Conservation (phyloP, 2,797 vertebrate genomes). For the Pangasius sanitwongsei region DNA sequence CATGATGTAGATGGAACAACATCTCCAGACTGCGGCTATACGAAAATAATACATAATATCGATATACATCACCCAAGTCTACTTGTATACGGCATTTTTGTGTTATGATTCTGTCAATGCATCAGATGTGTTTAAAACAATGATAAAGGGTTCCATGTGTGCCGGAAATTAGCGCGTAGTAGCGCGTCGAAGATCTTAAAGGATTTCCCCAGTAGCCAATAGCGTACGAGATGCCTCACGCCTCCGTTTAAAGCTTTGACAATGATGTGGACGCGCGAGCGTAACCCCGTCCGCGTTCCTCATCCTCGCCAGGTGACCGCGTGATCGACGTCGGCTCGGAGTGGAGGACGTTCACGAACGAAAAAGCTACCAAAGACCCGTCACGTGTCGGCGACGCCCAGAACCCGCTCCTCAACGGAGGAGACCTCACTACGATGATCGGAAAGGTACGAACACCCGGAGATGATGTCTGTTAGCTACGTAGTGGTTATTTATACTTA, state of each 20-base stretch:
- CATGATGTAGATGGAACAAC: too few species aligned
- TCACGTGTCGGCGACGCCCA: constrained; percentile 98
- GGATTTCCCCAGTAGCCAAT: too few species aligned
- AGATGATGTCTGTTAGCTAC: neutral
- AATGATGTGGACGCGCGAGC: too few species aligned
- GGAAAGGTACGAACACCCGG: constrained; percentile 83
- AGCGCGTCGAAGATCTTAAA: neutral
- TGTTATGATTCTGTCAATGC: neutral
- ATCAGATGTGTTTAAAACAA: neutral
- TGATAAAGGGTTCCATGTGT: neutral
- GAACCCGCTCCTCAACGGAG: constrained; percentile 94
- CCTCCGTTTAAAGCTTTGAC: neutral
- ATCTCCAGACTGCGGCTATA: too few species aligned
- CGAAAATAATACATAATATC: too few species aligned
- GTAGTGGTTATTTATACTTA: neutral
- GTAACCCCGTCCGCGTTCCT: neutral
- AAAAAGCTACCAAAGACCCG: constrained; percentile 98
- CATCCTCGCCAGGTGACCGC: constrained; percentile 82
- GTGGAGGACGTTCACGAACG: constrained; percentile 99
- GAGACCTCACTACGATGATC: constrained; percentile 97
- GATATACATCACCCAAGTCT: too few species aligned
- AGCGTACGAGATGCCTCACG: neutral
- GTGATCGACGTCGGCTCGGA: constrained; percentile 98
- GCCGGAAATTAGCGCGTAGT: neutral
- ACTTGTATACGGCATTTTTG: too few species aligned